Conservation (phyloP, 2,797 vertebrate genomes). For the Rhabdomys pumilio region DNA sequence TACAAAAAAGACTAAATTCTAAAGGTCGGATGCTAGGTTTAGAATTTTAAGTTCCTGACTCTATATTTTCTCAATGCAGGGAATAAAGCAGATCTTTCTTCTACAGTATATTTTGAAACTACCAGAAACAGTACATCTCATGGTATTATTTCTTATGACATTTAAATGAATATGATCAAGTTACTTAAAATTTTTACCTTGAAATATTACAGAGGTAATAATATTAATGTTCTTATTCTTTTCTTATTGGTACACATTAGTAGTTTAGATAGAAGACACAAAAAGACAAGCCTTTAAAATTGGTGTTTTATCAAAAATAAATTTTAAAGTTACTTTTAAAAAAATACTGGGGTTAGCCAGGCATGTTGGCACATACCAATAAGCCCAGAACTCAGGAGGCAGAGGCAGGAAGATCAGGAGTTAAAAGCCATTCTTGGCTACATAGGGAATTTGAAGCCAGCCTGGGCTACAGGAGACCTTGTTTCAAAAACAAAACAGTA, state of each 20-base stretch:
- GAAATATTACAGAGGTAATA: constrained; percentile 55
- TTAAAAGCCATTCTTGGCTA: background rate
- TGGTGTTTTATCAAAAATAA: constrained; percentile 11
- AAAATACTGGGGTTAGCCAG: constrained; percentile 17
- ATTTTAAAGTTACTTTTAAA: constrained; percentile 39
- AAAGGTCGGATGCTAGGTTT: constrained; percentile 63
- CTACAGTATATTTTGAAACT: constrained; percentile 48
- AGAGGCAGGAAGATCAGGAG: background rate
- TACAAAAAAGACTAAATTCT: constrained; percentile 58
- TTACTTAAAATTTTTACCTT: constrained; percentile 29
- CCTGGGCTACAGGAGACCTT: background rate
- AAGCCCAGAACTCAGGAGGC: background rate
- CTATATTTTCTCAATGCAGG: background rate
- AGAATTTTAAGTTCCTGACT: constrained; percentile 58
- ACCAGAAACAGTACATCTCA: constrained; percentile 12
- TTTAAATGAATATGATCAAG: constrained; percentile 67
- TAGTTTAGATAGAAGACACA: constrained; percentile 59
- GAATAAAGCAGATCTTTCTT: constrained; percentile 49
- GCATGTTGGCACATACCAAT: background rate
- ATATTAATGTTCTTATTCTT: constrained; percentile 48
- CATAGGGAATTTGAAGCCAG: background rate
- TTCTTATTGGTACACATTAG: constrained; percentile 66
- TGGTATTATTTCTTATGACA: constrained; percentile 59
- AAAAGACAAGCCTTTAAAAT: constrained; percentile 65
- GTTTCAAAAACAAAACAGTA: background rate